Base-by-base conservation (phyloP, 2,888 invertebrate species). In the Apotomis turbidana region DNA sequence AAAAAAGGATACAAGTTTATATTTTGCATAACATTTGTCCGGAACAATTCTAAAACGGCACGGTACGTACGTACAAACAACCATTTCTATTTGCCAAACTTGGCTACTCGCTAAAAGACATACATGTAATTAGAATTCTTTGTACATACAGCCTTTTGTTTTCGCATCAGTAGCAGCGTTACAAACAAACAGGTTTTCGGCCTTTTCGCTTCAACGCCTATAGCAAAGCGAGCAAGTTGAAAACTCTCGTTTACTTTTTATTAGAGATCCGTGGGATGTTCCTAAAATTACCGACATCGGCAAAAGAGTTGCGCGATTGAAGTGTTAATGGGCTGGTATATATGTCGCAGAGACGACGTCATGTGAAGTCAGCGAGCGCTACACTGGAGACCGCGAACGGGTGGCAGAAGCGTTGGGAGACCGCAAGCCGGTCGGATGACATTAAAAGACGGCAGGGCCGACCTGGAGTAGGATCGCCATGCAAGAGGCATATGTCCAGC, bases 171-270 rank as follows among this genome's bases (percentile, higher is more conserved):
- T 49, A 3, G 49, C 41, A 41, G 27, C 36, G 57, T 57, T 60
- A 12, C 59, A 52, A 51, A 68, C 55, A 51, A 59, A 51, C 38
- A 41, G 44, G 44, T 52, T 52, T 68, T 68, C 52, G 12, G 59
- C 68, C 41, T 68, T 27, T 59, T 68, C 60, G 60, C 52, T 54
- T 44, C 68, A 52, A 52, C 51, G 13, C 67, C 46, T 41, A 4
- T 27, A 44, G n/a, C 52, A 60, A 68, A 68, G 60, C 41, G 52
- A 46, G 55, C 13, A 66, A 60, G 52, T 52, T 68, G 44, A 54
- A 68, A 68, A 54, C 68, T 52, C 27, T 52, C 41, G 59, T 68
- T 59, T 52, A n/a, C 52, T 68, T 41, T 60, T 44, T 57, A 13
- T 60, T 51, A n/a, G 44, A 15, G 41, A 4, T 52, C 41, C 27